phyloP scores from a whole-genome alignment of 2,888 invertebrate genomes.

The Drosophila gaucha region DNA sequence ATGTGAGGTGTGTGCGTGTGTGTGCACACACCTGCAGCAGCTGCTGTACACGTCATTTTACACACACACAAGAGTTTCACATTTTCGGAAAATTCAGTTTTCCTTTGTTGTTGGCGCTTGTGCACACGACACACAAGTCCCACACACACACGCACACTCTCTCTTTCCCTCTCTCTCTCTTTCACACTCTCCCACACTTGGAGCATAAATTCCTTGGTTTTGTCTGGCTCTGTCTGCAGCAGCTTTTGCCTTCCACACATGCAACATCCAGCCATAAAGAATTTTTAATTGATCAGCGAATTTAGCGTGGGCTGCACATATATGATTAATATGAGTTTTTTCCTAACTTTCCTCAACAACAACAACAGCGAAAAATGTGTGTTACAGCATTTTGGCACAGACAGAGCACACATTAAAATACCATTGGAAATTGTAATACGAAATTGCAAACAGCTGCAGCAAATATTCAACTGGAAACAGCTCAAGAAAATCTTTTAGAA shows the following conservation, averaged over 20 bases:
- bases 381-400: conserved; percentile 67
- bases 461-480: conserved; percentile 19
- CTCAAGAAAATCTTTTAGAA: not conserved
- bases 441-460: conserved; percentile 44
- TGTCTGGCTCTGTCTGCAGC: conserved; percentile 37
- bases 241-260: conserved; percentile 26
- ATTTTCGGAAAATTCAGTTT: conserved; percentile 45
- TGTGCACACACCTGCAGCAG: conserved; percentile 59
- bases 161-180: conserved; percentile 6
- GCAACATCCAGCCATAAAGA: conserved; percentile 44
- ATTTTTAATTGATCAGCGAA: conserved; percentile 53
- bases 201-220: conserved; percentile 45
- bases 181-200: conserved; percentile 40
- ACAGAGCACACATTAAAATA: conserved; percentile 36
- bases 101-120: conserved; percentile 66
- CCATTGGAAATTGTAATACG: conserved; percentile 38
- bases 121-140: conserved; percentile 82
- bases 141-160: conserved; percentile 31
- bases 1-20: not conserved
- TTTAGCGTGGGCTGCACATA: conserved; percentile 37
- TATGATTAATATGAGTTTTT: conserved; percentile 57
- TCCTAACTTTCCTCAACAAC: conserved; percentile 31
- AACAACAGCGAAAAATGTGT: not conserved
- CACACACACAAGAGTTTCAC: conserved; percentile 34
- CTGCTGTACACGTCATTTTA: conserved; percentile 52